Percentiles rank a stretch among this genome's conserved stretches.
phyloP scores from a whole-genome alignment of 2,113 vertebrate species.

The Heliornis fulica region DNA sequence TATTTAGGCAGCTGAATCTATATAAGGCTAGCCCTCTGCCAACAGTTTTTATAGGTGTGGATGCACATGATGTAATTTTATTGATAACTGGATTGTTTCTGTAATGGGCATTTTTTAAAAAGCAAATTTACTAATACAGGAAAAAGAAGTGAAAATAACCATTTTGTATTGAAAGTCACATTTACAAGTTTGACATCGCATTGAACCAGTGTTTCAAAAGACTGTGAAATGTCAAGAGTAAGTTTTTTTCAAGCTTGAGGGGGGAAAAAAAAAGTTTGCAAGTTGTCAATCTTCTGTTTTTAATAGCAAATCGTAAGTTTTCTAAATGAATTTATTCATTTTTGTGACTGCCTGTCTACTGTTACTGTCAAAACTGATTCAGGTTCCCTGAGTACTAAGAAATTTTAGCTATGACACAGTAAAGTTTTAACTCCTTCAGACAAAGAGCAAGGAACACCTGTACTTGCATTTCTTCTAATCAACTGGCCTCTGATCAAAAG shows the following conservation, averaged over 20 bases:
- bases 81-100: background rate
- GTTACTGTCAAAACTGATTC: background rate
- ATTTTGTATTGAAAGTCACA: background rate
- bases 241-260: background rate
- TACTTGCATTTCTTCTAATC: background rate
- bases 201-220: background rate
- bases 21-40: background rate
- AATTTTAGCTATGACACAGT: background rate
- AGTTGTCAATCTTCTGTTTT: background rate
- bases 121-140: background rate
- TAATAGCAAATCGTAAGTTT: background rate
- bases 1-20: background rate
- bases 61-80: background rate
- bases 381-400: background rate
- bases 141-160: background rate
- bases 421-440: background rate
- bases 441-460: background rate
- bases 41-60: background rate
- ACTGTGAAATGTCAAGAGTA: background rate
- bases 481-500: background rate
- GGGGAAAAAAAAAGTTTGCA: background rate
- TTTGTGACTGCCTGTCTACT: background rate
- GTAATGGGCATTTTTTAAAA: background rate
- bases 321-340: background rate
- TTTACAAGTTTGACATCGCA: background rate